These are phyloP conservation scores for Drosophila trapezifrons DNA, from an alignment of 1,140 invertebrate genomes.

Conservation along the genomic window DNA sequence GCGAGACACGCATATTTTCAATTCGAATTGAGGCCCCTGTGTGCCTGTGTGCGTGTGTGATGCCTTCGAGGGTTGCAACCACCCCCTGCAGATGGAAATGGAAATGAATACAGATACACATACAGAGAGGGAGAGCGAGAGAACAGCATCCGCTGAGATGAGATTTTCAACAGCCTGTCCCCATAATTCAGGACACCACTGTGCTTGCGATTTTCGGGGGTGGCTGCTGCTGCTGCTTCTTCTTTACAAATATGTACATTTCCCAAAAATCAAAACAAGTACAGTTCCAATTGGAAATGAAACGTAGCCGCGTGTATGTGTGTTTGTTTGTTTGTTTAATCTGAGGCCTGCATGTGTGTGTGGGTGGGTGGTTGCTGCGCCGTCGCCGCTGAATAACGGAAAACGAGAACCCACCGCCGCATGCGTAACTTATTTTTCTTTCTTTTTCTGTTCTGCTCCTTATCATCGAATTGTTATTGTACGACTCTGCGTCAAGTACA, in stretches of 20 bases:
- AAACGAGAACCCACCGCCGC: conserved; percentile 49
- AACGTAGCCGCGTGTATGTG: conserved; percentile 7
- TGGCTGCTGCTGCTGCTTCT: conserved; percentile 6
- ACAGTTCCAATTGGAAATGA: conserved; percentile 66
- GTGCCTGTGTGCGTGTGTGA: conserved; percentile 13
- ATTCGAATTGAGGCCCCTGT: conserved; percentile 36
- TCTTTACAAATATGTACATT: conserved; percentile 17
- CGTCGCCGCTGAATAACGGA: conserved; percentile 22
- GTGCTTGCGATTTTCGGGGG: conserved; percentile 26
- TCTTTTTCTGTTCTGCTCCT: conserved; percentile 32
- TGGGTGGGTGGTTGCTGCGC: conserved; percentile 43
- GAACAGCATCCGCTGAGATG: conserved; percentile 28
- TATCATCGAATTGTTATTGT: conserved; percentile 51
- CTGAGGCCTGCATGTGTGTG: neutral
- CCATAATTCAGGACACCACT: conserved; percentile 29
- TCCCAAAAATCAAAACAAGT: conserved; percentile 34
- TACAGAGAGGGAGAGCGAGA: conserved; percentile 21
- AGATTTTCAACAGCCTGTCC: conserved; percentile 14
- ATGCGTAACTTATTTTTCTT: conserved; percentile 67
- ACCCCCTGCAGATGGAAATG: conserved; percentile 32
- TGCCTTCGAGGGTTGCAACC: conserved; percentile 48
- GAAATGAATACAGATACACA: conserved; percentile 58
- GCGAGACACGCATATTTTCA: conserved; percentile 34
- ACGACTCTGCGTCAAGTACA: conserved; percentile 46
- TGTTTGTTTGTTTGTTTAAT: neutral